phyloP scores from a whole-genome alignment of 2,888 invertebrate genomes.

The Hydriomena furcata region DNA sequence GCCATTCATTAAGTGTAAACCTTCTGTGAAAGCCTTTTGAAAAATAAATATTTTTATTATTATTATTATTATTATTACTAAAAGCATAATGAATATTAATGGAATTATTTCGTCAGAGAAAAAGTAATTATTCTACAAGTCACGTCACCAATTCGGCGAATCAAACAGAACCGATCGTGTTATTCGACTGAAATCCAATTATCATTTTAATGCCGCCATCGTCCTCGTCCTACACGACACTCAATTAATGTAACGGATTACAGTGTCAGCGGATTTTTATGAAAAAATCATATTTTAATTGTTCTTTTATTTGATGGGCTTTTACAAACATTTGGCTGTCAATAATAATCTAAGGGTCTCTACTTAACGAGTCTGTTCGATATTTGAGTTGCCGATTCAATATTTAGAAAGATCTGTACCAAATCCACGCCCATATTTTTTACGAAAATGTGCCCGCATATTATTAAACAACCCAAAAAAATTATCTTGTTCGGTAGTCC shows the following conservation, averaged over 20 bases:
- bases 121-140: background rate
- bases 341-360: background rate
- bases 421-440: no score
- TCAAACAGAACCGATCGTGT: slow-evolving; percentile 7
- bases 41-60: no score
- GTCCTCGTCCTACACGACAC: slow-evolving; percentile 31
- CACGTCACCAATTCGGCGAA: slow-evolving; percentile 6
- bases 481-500: no score
- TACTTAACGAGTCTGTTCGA: no score
- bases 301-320: slow-evolving; percentile 1
- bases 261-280: slow-evolving; percentile 39
- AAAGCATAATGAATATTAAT: no score
- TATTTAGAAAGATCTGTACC: no score
- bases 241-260: slow-evolving; percentile 48
- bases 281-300: slow-evolving; percentile 30
- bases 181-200: slow-evolving; percentile 39
- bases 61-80: no score
- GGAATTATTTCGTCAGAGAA: background rate
- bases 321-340: background rate
- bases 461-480: no score
- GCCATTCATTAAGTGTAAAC: no score
- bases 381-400: no score
- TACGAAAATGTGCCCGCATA: no score
- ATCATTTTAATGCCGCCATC: slow-evolving; percentile 44
- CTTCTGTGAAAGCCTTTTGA: no score